These are phyloP conservation scores for Fregetta grallaria DNA, from an alignment of 2,113 vertebrate species.

Conservation along the genomic window DNA sequence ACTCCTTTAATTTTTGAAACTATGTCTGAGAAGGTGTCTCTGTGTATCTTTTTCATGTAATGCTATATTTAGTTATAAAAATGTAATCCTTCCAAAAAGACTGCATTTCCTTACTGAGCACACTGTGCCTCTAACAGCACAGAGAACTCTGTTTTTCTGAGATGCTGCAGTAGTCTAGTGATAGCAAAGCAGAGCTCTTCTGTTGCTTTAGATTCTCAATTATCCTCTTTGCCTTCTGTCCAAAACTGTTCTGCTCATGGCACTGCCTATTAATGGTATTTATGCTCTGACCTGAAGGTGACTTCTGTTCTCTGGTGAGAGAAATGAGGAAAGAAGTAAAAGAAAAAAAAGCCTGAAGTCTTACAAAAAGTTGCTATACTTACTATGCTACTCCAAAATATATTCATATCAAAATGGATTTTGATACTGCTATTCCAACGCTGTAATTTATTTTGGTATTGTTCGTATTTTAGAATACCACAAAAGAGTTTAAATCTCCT, in stretches of 20 bases:
- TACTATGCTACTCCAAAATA: not conserved
- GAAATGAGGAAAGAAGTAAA: not conserved
- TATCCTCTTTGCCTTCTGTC: not conserved
- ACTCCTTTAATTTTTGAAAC: not conserved
- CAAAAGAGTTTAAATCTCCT: not conserved
- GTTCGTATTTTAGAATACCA: not conserved
- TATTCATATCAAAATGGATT: not conserved
- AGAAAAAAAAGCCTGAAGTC: not conserved
- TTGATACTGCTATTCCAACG: not conserved
- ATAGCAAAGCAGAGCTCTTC: not conserved
- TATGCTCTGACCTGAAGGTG: not conserved
- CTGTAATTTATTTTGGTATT: not conserved
- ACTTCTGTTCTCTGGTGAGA: not conserved
- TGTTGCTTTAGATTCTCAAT: not conserved
- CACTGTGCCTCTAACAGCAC: not conserved
- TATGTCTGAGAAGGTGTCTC: not conserved
- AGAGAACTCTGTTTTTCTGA: not conserved
- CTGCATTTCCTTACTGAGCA: not conserved
- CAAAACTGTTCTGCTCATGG: not conserved
- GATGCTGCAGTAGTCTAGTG: not conserved
- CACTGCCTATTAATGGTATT: not conserved
- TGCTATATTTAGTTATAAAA: not conserved
- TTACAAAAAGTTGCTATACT: not conserved
- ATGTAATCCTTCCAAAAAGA: not conserved
- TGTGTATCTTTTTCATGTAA: not conserved